Base-by-base conservation (phyloP, 2,797 vertebrate genomes). In the Telmatherina bonti region DNA sequence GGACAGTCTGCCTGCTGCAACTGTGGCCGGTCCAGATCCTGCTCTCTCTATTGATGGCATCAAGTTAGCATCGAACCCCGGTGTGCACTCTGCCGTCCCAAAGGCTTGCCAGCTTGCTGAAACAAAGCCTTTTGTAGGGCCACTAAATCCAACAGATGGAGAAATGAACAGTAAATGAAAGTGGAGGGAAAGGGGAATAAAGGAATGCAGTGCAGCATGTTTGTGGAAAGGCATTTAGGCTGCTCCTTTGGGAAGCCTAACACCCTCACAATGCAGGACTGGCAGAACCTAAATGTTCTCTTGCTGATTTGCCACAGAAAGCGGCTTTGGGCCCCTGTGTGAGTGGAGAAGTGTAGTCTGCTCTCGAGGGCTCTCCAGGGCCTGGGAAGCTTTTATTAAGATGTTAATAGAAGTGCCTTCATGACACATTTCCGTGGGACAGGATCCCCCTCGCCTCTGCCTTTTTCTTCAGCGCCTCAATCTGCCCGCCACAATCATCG, bases 381-480 rank as follows among this genome's bases (percentile, higher is more conserved):
- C 85, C 87, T 79, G 57, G 77, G 84, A 83, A 84, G 88, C 85
- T 86, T 93, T 93, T 93, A 94, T 94, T 92, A 94, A 94, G 93
- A 94, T 93, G 92, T 92, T 94, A 94, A 94, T 94, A 90, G 91
- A 89, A 91, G 80, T 90, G 94, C 92, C 93, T 93, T 92, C 91
- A 83, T 93, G 93, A 93, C 89, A 94, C 92, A 88, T 93, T 93
- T 94, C 89, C 88, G 86, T 77, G 80, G 92, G 89, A 93, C 80
- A 70, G 70, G 80, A 90, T 84, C 88, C 81, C 81, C 45, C 69
- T 88, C 65, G 76, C 74, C 86, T 75, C 69, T 72, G 79, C 78
- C 84, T 59, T 91, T 90, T 90, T 91, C 45, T 90, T 77, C 12
- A 88, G 84, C 35, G 78, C 78, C 86, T 89, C 88, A 85, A 72